A percentile compares a stretch with the other conserved stretches of the same genome.
Conservation (phyloP, 2,797 vertebrate species). For the Apogon hyalosoma region DNA sequence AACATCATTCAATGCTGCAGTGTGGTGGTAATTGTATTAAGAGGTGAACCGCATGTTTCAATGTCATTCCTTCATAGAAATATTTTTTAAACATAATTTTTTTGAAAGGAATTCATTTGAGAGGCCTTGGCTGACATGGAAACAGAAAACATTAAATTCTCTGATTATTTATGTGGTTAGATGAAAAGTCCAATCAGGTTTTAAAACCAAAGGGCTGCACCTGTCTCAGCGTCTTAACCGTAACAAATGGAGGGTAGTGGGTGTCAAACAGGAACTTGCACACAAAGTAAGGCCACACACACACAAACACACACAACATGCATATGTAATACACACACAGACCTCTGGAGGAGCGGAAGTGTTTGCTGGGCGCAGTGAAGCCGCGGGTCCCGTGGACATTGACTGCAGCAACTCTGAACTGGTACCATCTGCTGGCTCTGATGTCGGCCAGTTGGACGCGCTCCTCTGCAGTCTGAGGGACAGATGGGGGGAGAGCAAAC, state of each 20-base stretch:
- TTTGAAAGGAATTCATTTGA: neutral
- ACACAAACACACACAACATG: conserved; percentile 47
- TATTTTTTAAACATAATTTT: too few species aligned
- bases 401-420: conserved; percentile 95
- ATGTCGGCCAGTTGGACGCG: conserved; percentile 87
- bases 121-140: neutral
- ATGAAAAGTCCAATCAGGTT: conserved; percentile 40
- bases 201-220: conserved; percentile 61
- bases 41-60: conserved; percentile 69
- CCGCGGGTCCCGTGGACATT: conserved; percentile 96
- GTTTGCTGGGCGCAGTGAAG: conserved; percentile 97
- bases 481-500: conserved; percentile 76
- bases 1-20: conserved; percentile 6
- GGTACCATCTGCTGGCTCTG: conserved; percentile 95
- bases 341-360: conserved; percentile 96
- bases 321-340: conserved; percentile 63
- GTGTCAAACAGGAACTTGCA: conserved; percentile 72
- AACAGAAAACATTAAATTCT: neutral
- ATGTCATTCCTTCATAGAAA: conserved; percentile 23
- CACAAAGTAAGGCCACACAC: conserved; percentile 70
- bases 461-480: conserved; percentile 92
- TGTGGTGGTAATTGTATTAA: neutral
- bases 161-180: neutral
- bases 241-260: conserved; percentile 69
- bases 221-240: conserved; percentile 73